These are phyloP conservation scores for Bombus ignitus DNA, from an alignment of 1,140 invertebrate species.

Conservation along the genomic window DNA sequence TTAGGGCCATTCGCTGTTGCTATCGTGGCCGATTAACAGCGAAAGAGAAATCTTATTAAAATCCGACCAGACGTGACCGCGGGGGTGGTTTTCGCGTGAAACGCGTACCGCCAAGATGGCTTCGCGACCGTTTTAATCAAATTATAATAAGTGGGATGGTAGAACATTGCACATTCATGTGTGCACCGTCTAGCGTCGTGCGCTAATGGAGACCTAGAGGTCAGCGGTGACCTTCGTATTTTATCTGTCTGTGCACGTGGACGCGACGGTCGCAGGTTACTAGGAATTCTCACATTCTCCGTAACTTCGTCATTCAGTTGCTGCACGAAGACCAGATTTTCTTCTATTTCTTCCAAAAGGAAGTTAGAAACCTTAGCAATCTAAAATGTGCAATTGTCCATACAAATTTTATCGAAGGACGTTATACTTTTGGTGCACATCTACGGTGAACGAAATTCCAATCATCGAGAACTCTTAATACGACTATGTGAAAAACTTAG, in stretches of 20 bases:
- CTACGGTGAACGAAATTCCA: no score
- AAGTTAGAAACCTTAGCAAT: no score
- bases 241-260: background rate
- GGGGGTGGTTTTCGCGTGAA: background rate
- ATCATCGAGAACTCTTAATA: no score
- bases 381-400: no score
- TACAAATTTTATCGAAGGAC: no score
- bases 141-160: slow-evolving; percentile 69
- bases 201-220: slow-evolving; percentile 69
- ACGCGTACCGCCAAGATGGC: slow-evolving; percentile 14
- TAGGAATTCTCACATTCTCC: background rate
- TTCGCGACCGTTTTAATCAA: slow-evolving; percentile 63
- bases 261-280: no score
- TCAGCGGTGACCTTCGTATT: slow-evolving; percentile 53
- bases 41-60: slow-evolving; percentile 72
- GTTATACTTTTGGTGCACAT: no score
- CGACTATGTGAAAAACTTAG: no score
- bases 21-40: slow-evolving; percentile 63
- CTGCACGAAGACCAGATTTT: background rate
- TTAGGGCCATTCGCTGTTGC: slow-evolving; percentile 36
- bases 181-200: slow-evolving; percentile 47
- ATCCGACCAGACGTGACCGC: slow-evolving; percentile 30
- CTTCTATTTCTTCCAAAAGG: no score
- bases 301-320: background rate
- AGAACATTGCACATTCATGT: slow-evolving; percentile 58